A percentile compares a stretch with the other conserved stretches of the same genome.
Conservation (phyloP, 2,113 vertebrate species). For the Colistium nudipinnis region DNA sequence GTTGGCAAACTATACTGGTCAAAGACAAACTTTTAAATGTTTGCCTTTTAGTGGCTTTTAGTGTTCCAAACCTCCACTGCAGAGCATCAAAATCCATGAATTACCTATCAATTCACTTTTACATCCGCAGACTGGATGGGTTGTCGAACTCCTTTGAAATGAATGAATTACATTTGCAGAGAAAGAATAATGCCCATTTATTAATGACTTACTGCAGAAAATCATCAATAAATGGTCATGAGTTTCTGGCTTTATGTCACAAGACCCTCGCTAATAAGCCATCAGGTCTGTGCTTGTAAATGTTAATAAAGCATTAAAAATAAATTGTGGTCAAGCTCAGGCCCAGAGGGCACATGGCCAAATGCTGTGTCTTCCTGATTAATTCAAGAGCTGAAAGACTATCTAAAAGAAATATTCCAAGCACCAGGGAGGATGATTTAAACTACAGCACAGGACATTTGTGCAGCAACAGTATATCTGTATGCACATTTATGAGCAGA, state of each 20-base stretch:
- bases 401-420: no score
- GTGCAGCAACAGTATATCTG: not conserved
- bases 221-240: not conserved
- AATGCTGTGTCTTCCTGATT: not conserved
- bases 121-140: not conserved
- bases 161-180: not conserved
- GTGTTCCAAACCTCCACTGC: not conserved
- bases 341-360: not conserved
- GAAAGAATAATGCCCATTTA: not conserved
- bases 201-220: not conserved
- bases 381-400: not conserved
- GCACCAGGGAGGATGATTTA: no score
- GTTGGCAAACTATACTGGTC: not conserved
- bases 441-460: not conserved
- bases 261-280: not conserved
- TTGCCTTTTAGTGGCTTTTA: no score
- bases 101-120: not conserved
- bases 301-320: not conserved
- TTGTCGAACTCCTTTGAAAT: not conserved
- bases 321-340: not conserved
- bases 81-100: not conserved
- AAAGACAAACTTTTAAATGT: not conserved
- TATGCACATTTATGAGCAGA: not conserved
- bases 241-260: not conserved
- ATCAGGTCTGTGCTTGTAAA: not conserved